Evolutionary conservation across 2,113 vertebrate species (phyloP).

Genomic region (Pitta sordida): DNA sequence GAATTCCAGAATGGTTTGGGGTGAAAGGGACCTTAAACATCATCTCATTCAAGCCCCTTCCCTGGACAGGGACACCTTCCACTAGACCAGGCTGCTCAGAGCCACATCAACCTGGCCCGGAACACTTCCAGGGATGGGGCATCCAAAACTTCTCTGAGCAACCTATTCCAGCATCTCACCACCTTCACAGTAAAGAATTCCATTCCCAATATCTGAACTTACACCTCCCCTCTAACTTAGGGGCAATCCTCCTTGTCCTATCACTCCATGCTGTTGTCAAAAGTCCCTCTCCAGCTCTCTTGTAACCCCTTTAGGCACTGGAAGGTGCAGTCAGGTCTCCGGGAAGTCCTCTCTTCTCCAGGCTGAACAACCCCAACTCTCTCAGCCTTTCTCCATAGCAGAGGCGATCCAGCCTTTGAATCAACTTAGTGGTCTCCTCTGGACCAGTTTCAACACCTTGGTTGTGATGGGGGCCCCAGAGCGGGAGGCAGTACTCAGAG

Average conservation of each 20-base stretch:
- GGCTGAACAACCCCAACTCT: not conserved
- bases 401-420: not conserved
- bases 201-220: not conserved
- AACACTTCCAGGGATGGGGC: not conserved
- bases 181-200: not conserved
- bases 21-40: not conserved
- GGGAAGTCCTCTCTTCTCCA: not conserved
- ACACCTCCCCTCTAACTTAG: not conserved
- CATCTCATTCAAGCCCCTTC: not conserved
- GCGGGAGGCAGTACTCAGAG: not conserved
- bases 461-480: not conserved
- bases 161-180: not conserved
- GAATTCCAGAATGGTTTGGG: not conserved
- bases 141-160: not conserved
- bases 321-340: not conserved
- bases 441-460: not conserved
- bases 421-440: not conserved
- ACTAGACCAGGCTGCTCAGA: not conserved
- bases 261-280: too few relatives aligned
- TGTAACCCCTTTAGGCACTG: not conserved
- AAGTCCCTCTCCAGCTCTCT: not conserved
- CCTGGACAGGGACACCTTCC: not conserved
- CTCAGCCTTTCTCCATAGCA: not conserved
- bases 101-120: not conserved
- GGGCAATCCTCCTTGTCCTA: not conserved